Percentiles rank a stretch among this genome's conserved stretches.
Conservation (phyloP, 2,113 vertebrate species). For the Urocynchramus pylzowi region DNA sequence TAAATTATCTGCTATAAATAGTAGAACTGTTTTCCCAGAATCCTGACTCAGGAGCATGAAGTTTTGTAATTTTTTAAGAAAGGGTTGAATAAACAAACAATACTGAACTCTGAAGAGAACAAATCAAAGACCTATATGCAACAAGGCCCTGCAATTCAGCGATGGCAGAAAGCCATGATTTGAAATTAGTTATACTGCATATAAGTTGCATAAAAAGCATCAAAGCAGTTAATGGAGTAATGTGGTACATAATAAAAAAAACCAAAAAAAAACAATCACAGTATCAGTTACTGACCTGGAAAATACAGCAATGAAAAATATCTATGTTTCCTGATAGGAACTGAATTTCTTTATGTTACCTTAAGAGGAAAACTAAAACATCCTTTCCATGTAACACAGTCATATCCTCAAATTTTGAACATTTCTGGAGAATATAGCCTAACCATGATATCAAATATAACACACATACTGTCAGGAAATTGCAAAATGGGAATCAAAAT, state of each 20-base stretch:
- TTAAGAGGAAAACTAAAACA: background rate
- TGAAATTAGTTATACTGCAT: background rate
- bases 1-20: background rate
- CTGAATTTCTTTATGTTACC: background rate
- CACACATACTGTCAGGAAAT: background rate
- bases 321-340: background rate
- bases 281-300: background rate
- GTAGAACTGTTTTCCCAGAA: background rate
- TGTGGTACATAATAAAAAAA: background rate
- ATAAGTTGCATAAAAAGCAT: background rate
- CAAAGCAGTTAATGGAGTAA: background rate
- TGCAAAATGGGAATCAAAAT: background rate
- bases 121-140: background rate
- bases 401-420: background rate
- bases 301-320: background rate
- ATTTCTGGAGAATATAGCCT: background rate
- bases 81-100: background rate
- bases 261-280: background rate
- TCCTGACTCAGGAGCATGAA: background rate
- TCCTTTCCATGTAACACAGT: background rate
- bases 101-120: background rate
- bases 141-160: background rate
- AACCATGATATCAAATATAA: background rate
- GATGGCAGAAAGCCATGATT: background rate
- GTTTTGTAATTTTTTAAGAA: background rate